Percentiles rank a stretch among this genome's conserved stretches.
These are phyloP conservation scores for Fukomys damarensis DNA, from an alignment of 2,113 vertebrate species.

Conservation along the genomic window DNA sequence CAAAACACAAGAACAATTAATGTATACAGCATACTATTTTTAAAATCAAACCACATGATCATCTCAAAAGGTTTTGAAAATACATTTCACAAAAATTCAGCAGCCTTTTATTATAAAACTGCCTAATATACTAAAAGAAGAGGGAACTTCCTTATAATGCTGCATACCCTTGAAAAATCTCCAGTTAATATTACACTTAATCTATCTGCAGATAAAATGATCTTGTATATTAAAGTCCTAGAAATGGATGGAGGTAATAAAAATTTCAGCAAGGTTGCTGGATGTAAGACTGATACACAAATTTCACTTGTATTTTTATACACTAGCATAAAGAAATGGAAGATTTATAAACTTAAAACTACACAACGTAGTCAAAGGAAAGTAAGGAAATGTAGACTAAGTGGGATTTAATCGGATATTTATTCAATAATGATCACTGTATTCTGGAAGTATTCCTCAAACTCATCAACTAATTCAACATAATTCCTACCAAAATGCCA, in stretches of 20 bases:
- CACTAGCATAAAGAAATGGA: neutral
- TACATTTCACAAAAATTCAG: neutral
- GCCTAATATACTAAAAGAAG: neutral
- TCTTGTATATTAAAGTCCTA: neutral
- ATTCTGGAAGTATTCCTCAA: neutral
- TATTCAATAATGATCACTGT: neutral
- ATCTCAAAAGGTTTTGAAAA: neutral
- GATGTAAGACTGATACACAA: neutral
- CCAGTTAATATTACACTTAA: neutral
- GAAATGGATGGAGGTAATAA: neutral
- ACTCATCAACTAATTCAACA: neutral
- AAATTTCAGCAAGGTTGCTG: neutral
- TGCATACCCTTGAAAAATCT: neutral
- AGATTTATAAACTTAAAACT: neutral
- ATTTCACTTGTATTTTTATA: neutral
- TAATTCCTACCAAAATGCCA: neutral
- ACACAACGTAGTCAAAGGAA: neutral
- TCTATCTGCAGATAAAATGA: neutral
- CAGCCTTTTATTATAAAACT: neutral
- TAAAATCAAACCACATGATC: neutral
- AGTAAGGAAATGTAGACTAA: neutral
- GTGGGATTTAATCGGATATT: neutral
- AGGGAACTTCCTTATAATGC: neutral
- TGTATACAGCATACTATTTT: neutral
- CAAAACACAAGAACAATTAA: neutral